A percentile compares a stretch with the other conserved stretches of the same genome.
phyloP scores from a whole-genome alignment of 1,140 invertebrate species.

The Drosophila lacteicornis region DNA sequence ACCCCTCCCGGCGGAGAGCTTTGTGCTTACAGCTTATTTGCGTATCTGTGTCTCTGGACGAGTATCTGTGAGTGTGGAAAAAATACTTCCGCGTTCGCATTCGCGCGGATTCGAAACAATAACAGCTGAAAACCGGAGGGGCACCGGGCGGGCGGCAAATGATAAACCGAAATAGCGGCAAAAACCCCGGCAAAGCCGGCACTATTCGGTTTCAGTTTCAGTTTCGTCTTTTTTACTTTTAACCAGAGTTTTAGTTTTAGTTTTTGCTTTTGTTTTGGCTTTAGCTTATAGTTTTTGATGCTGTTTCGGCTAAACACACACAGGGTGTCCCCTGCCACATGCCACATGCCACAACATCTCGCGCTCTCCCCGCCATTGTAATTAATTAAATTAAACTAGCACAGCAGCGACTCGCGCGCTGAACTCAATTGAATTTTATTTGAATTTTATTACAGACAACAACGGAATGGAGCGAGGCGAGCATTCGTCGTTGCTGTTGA shows the following conservation, averaged over 20 bases:
- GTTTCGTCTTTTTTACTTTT: conserved; percentile 9
- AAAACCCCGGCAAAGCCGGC: conserved; percentile 31
- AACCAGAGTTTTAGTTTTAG: conserved; percentile 14
- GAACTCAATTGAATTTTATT: conserved; percentile 83
- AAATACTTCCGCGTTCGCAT: conserved; percentile 77
- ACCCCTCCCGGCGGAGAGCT: conserved; percentile 22
- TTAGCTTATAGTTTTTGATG: background rate
- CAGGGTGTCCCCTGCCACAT: background rate
- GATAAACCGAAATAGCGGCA: conserved; percentile 56
- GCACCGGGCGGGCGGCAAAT: background rate
- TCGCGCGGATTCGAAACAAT: conserved; percentile 56
- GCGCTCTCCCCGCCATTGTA: conserved; percentile 44
- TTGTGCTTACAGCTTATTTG: conserved; percentile 60
- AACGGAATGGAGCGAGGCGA: conserved; percentile 6
- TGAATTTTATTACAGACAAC: conserved; percentile 78
- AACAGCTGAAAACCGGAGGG: conserved; percentile 46
- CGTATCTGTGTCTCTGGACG: conserved; percentile 50
- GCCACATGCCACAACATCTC: conserved; percentile 26
- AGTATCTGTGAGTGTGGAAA: conserved; percentile 31
- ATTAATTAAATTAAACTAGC: conserved; percentile 82
- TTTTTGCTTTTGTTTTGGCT: conserved; percentile 3
- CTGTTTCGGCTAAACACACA: conserved; percentile 1
- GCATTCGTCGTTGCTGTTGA: conserved; percentile 16
- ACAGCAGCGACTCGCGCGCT: conserved; percentile 60
- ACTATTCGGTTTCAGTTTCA: conserved; percentile 10